Evolutionary conservation across 37 sponge, comb jelly and placozoan species (phyloP).

Genomic region (Tethya wilhelma): DNA sequence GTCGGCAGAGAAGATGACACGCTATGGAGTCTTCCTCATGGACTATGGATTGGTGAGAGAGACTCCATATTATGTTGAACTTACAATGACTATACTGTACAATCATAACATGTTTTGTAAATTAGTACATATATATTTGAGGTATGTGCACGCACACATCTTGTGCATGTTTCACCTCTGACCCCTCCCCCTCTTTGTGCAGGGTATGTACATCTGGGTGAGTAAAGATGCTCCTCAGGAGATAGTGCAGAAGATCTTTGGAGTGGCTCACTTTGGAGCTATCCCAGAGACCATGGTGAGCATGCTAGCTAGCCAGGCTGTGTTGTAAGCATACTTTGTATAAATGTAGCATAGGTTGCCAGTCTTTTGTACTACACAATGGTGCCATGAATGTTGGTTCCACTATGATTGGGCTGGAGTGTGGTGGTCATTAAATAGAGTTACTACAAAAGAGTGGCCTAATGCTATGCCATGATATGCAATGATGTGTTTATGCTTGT

Average conservation of each 20-base stretch:
- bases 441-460: too few relatives aligned
- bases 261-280: constrained; percentile 53
- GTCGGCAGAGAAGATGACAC: constrained; percentile 82
- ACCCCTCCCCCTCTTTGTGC: too few relatives aligned
- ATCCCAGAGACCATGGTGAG: constrained; percentile 76
- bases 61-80: not conserved
- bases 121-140: not conserved
- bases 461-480: too few relatives aligned
- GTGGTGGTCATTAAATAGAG: too few relatives aligned
- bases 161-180: too few relatives aligned
- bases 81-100: not conserved
- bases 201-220: constrained; percentile 87
- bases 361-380: too few relatives aligned
- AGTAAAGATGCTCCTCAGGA: constrained; percentile 60
- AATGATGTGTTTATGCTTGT: not conserved
- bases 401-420: too few relatives aligned
- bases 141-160: not conserved
- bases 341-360: too few relatives aligned
- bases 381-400: too few relatives aligned
- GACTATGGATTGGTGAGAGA: constrained; percentile 69
- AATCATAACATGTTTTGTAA: not conserved
- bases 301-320: too few relatives aligned
- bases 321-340: too few relatives aligned
- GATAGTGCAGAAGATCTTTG: constrained; percentile 70
- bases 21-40: constrained; percentile 88